These are phyloP conservation scores for Drosophila mayri DNA, from an alignment of 1,140 invertebrate genomes.

Conservation along the genomic window DNA sequence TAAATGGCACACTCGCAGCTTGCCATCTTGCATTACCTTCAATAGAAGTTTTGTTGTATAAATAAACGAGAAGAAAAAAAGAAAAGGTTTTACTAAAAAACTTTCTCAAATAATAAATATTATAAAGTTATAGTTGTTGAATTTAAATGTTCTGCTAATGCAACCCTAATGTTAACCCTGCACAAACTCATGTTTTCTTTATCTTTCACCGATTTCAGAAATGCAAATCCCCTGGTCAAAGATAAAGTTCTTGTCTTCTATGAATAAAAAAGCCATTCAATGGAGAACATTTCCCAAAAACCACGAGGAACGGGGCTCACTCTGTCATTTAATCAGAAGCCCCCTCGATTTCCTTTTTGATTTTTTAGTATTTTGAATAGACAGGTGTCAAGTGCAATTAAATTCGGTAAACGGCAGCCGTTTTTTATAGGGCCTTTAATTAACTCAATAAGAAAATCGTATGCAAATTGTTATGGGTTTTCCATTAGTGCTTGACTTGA, in stretches of 20 bases:
- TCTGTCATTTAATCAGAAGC: conserved; percentile 22
- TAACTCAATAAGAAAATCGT: conserved; percentile 66
- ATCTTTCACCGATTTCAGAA: conserved; percentile 14
- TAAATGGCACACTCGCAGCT: conserved; percentile 47
- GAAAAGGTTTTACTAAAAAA: not conserved
- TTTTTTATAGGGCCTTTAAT: conserved; percentile 56
- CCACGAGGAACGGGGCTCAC: conserved; percentile 10
- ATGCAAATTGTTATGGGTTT: conserved; percentile 68
- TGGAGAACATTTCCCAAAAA: not conserved
- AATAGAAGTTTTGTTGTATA: conserved; percentile 44
- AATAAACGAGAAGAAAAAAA: not conserved
- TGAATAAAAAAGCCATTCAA: not conserved
- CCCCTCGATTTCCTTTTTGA: not conserved
- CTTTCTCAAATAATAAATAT: not conserved
- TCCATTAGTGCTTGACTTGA: conserved; percentile 67
- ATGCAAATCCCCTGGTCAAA: conserved; percentile 22
- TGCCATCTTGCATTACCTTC: conserved; percentile 52
- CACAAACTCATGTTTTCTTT: conserved; percentile 3
- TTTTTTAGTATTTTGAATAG: not conserved
- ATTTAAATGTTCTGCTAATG: not conserved
- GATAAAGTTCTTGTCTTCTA: conserved; percentile 13
- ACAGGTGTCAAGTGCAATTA: conserved; percentile 61
- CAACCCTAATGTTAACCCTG: not conserved
- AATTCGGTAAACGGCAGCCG: conserved; percentile 24
- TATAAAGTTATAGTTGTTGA: not conserved